Base-by-base conservation (phyloP, 2,113 vertebrate genomes). In the Alaudala cheleensis region DNA sequence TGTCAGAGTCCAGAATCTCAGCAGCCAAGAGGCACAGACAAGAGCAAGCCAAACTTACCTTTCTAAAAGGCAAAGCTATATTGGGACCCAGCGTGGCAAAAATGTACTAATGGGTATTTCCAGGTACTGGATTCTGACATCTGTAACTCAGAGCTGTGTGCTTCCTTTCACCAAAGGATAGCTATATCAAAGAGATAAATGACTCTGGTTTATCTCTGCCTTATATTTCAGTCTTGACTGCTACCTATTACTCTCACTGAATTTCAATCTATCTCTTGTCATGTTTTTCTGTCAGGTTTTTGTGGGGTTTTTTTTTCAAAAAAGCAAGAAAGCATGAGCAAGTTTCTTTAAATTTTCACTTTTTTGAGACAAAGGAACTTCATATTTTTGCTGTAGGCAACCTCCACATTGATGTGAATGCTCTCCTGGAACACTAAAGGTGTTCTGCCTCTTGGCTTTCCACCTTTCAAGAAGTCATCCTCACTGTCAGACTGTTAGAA, bases 131-230 rank as follows among this genome's bases (percentile, higher is more conserved):
- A 49, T 96, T 94, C 88, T 90, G 60, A 86, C 28, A 7, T 60
- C 47, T 45, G 47, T 65, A 90, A 65, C 73, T 74, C 47, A 31
- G 14, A 45, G 42, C 42, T 73, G 25, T 33, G 51, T 37, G 57
- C 81, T 94, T 96, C 73, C 57, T 91, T 79, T 96, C 81, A 86
- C 19, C 56, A 39, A 65, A 65, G 13, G 16, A 64, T 45, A 84
- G 62, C 34, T 66, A 7, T 74, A 21, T 40, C 12, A 25, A 70
- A 61, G 57, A 86, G 60, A 81, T 39, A 62, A 28, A 64, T 51
- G 0, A 61, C 69, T 45, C 44, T 54, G 22, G 11, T 81, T 82
- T 81, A 54, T 42, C 44, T 80, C 88, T 60, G 62, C 19, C 7
- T 64, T 42, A 23, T 29, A 31, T 76, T 65, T 82, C 4, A 9